Percentiles rank a stretch among this genome's conserved stretches.
These are phyloP conservation scores for Erythrocercus mccallii DNA, from an alignment of 2,113 vertebrate genomes.

Conservation along the genomic window DNA sequence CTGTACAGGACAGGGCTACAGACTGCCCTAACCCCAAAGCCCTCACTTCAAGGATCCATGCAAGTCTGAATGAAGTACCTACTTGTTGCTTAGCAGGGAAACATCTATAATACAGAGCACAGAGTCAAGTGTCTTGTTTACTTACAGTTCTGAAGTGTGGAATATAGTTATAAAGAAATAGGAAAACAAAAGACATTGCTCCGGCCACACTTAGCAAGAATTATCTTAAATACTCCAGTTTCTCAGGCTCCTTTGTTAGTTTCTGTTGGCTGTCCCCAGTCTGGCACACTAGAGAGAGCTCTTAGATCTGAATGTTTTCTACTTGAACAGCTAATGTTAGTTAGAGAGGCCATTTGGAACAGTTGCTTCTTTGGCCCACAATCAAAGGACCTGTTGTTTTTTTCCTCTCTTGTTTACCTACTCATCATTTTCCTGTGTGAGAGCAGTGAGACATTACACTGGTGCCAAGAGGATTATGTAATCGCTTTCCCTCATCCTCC, in stretches of 20 bases:
- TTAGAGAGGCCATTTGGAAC: conserved; percentile 22
- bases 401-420: conserved; percentile 28
- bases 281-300: not conserved
- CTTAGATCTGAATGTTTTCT: not conserved
- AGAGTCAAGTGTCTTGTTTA: not conserved
- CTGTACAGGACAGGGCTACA: not conserved
- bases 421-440: not conserved
- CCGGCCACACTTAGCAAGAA: not conserved
- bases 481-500: not conserved
- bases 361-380: conserved; percentile 25
- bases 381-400: not conserved
- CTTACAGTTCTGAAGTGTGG: not conserved
- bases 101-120: not conserved
- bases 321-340: not conserved
- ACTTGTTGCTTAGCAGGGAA: not conserved
- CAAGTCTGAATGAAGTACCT: not conserved
- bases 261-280: not conserved
- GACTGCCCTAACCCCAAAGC: not conserved
- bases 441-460: not conserved
- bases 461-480: conserved; percentile 21
- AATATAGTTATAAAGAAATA: not conserved
- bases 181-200: not conserved
- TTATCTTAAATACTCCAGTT: not conserved
- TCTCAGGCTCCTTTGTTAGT: not conserved
- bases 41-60: fast-evolving